phyloP scores from a whole-genome alignment of 2,113 vertebrate species.

The Periophthalmus modestus region DNA sequence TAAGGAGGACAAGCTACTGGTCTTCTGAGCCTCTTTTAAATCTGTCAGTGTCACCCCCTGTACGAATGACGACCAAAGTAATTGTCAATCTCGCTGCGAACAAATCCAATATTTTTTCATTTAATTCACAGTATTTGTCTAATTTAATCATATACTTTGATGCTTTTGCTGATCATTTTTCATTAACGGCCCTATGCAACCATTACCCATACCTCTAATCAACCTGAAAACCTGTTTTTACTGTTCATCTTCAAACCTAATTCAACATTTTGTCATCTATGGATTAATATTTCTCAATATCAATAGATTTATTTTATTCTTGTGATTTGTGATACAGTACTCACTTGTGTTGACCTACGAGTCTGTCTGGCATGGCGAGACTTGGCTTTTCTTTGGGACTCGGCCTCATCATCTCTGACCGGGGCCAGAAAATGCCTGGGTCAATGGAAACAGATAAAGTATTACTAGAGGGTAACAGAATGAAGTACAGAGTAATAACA shows the following conservation, averaged over 20 bases:
- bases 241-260: too few relatives aligned
- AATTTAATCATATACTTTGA: too few relatives aligned
- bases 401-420: slow-evolving; percentile 89
- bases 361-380: slow-evolving; percentile 93
- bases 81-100: too few relatives aligned
- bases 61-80: neutral
- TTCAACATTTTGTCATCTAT: neutral
- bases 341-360: slow-evolving; percentile 90
- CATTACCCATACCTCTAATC: too few relatives aligned
- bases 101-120: too few relatives aligned
- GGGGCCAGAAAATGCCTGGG: slow-evolving; percentile 81
- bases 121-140: too few relatives aligned
- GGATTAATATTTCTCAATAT: neutral
- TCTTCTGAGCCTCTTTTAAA: slow-evolving; percentile 87
- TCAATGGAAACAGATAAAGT: neutral
- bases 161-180: too few relatives aligned
- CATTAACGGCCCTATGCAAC: too few relatives aligned
- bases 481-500: neutral
- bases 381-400: slow-evolving; percentile 90
- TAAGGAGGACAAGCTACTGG: slow-evolving; percentile 68
- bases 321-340: neutral
- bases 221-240: too few relatives aligned
- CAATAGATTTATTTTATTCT: neutral
- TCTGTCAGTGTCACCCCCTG: slow-evolving; percentile 92
- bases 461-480: neutral